Evolutionary conservation across 2,113 vertebrate species (phyloP), one percentile per base, ranked within the genome.

Genomic region (Orthochromis indermauri): DNA sequence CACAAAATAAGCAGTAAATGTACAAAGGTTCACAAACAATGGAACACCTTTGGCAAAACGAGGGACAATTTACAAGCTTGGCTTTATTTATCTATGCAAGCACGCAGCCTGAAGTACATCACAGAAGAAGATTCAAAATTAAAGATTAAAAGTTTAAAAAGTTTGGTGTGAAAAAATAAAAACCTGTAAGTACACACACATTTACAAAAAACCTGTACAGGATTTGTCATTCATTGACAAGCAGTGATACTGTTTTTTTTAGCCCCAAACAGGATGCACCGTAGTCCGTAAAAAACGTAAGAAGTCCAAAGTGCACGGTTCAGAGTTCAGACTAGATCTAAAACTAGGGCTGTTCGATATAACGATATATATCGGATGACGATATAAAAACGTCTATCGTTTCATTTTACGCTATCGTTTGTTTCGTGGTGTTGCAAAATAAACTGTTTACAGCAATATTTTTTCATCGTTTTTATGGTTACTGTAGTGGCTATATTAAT

Each of bases 391-490:
- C 5, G 1, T 53, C 5, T 53, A 53, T 54, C 3, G 51, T 54
- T 54, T 54, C 2, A 0, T 54, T 54, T 12, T 54, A 21, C 0
- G 1, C 53, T 54, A 24, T 54, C 1, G 10, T 24, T 54, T 54
- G 53, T 55, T 55, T 55, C 1, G 6, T 55, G 11, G 21, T 55
- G 53, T 55, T 0, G 11, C 11, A 55, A 55, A 55, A 55, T 55
- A 55, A 55, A 55, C 21, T 24, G 53, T 55, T 55, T 55, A 55
- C 9, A 0, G 35, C 2, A 37, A 37, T 37, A 37, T 37, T 37
- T 37, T 37, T 37, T 37, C 35, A 9, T 4, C 35, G 35, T 10
- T 10, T 35, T 35, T 8, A 35, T 35, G 35, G 35, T 35, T 4
- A 7, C 4, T 54, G 53, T 54, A 24, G n/a, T 54, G 53, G 53